These are phyloP conservation scores for Diplogasteroides magnus DNA, from an alignment of 1,140 invertebrate species.

Conservation along the genomic window DNA sequence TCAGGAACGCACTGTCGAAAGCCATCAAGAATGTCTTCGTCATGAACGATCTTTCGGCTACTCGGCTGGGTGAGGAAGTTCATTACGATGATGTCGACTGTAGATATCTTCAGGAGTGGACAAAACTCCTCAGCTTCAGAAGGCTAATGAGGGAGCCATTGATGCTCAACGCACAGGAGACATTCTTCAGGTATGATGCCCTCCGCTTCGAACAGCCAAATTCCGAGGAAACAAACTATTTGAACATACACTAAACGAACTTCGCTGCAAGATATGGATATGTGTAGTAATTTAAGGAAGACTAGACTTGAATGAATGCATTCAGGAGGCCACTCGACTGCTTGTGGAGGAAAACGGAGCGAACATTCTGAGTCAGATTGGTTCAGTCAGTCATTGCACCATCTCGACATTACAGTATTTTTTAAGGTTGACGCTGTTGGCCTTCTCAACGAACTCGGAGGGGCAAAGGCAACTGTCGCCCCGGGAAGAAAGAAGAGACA, in stretches of 20 bases:
- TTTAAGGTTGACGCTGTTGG: not conserved
- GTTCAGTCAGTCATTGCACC: conserved; percentile 7
- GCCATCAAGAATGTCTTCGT: no score
- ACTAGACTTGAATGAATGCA: not conserved
- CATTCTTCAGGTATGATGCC: not conserved
- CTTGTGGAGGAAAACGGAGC: conserved; percentile 15
- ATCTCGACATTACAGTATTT: not conserved
- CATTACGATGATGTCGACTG: no score
- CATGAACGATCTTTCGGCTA: no score
- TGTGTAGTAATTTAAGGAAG: not conserved
- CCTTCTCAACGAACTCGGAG: not conserved
- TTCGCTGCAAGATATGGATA: no score
- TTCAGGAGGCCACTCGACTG: conserved; percentile 1
- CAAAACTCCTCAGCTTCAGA: not conserved
- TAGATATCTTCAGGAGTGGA: not conserved
- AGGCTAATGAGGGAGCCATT: not conserved
- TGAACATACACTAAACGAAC: no score
- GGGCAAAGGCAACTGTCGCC: not conserved
- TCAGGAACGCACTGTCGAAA: no score
- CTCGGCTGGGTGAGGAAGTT: no score
- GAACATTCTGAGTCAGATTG: conserved; percentile 4
- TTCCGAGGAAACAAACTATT: no score
- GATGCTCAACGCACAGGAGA: not conserved
- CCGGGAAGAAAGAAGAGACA: conserved; percentile 17
- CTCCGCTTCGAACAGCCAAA: not conserved